Evolutionary conservation across 2,113 vertebrate genomes (phyloP).

Genomic region (Australoheros scitulus): DNA sequence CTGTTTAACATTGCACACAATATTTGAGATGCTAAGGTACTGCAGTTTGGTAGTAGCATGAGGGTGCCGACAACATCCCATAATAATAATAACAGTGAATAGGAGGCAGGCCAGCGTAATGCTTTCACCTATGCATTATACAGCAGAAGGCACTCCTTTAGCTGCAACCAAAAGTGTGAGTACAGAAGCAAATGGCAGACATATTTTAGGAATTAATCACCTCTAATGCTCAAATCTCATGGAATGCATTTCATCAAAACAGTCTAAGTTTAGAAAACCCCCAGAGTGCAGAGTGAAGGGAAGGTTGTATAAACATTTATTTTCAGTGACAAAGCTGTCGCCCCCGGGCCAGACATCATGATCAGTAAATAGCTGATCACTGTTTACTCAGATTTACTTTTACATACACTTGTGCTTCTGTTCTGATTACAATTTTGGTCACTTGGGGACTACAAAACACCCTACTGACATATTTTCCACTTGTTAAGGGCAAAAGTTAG

Average conservation of each 20-base stretch:
- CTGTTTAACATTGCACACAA: constrained; percentile 18
- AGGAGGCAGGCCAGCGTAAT: constrained; percentile 21
- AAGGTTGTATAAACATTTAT: constrained; percentile 32
- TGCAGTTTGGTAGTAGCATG: constrained; percentile 19
- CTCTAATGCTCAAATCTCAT: constrained; percentile 23
- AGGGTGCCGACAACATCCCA: constrained; percentile 9
- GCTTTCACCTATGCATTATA: constrained; percentile 36
- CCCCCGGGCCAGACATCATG: background rate
- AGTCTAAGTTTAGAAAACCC: constrained; percentile 79
- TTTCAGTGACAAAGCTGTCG: background rate
- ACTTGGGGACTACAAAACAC: background rate
- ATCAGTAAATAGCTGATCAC: background rate
- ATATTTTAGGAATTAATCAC: constrained; percentile 36
- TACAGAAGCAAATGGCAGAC: constrained; percentile 16
- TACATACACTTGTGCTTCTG: background rate
- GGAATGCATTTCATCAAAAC: constrained; percentile 83
- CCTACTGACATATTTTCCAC: background rate
- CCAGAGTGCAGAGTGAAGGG: constrained; percentile 66
- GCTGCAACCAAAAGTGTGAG: constrained; percentile 26
- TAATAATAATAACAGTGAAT: constrained; percentile 10
- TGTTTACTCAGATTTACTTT: background rate
- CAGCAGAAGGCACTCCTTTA: constrained; percentile 20
- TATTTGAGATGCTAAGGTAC: constrained; percentile 19
- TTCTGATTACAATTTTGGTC: background rate
- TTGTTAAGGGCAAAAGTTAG: background rate